Percentiles rank a stretch among this genome's conserved stretches.
Evolutionary conservation across 2,888 invertebrate species (phyloP).

Genomic region (Mesoligia furuncula): DNA sequence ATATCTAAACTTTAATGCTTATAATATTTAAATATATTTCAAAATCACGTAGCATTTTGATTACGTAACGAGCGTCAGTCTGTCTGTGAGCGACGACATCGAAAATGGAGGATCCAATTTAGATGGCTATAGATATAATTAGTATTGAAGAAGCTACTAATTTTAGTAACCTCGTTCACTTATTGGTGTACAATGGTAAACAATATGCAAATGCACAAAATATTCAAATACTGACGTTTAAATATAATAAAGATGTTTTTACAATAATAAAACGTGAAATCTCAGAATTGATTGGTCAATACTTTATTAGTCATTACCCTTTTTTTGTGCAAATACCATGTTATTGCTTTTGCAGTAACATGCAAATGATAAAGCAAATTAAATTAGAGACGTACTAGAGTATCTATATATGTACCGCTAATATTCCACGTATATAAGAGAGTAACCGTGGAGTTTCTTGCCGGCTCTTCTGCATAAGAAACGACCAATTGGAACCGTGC

Average conservation of each 20-base stretch:
- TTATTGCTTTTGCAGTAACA: constrained; percentile 66
- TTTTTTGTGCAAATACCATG: constrained; percentile 60
- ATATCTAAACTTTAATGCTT: constrained; percentile 13
- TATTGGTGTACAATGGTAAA: constrained; percentile 5
- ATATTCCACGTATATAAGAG: constrained; percentile 16
- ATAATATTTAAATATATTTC: constrained; percentile 42
- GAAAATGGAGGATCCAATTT: constrained; percentile 45
- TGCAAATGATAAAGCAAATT: constrained; percentile 65
- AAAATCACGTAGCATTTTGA: constrained; percentile 21
- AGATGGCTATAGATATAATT: constrained; percentile 8
- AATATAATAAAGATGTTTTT: constrained; percentile 37
- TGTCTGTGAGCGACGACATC: constrained; percentile 47
- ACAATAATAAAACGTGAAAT: constrained; percentile 54
- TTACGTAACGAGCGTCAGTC: constrained; percentile 54
- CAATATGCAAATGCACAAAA: constrained; percentile 42
- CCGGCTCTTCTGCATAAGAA: too few species aligned
- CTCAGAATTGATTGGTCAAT: constrained; percentile 60
- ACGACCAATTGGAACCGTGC: too few species aligned
- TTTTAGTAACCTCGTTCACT: background rate
- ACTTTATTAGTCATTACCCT: constrained; percentile 64
- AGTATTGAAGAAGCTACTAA: constrained; percentile 7
- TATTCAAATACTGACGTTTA: constrained; percentile 31
- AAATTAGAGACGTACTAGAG: constrained; percentile 47
- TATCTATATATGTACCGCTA: constrained; percentile 54
- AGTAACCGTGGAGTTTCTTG: too few species aligned